These are phyloP conservation scores for Lithobius niger DNA, from an alignment of 1,140 invertebrate genomes.

Conservation along the genomic window DNA sequence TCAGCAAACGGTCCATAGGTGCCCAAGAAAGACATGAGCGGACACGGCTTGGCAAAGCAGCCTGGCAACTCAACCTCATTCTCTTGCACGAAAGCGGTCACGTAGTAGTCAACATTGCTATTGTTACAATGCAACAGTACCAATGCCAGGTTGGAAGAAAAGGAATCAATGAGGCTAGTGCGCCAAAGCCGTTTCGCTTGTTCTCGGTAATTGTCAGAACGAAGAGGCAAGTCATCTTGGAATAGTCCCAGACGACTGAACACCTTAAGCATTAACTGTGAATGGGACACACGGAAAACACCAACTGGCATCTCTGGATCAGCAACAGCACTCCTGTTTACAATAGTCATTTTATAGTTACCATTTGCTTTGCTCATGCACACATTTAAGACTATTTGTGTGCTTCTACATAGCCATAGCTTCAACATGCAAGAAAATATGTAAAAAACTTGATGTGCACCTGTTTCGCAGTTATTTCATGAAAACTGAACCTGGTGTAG, in stretches of 20 bases:
- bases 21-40: too few relatives aligned
- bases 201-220: constrained; percentile 40
- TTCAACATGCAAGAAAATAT: too few relatives aligned
- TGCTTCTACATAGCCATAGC: too few relatives aligned
- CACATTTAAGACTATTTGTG: too few relatives aligned
- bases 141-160: constrained; percentile 73
- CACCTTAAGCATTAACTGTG: constrained; percentile 67
- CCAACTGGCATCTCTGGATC: too few relatives aligned
- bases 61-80: neutral
- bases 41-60: neutral
- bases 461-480: too few relatives aligned
- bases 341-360: too few relatives aligned
- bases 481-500: too few relatives aligned
- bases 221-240: constrained; percentile 47
- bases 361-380: too few relatives aligned
- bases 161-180: constrained; percentile 58
- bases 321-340: too few relatives aligned
- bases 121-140: constrained; percentile 39
- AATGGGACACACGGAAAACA: constrained; percentile 70
- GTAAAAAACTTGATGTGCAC: too few relatives aligned
- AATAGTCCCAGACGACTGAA: constrained; percentile 59
- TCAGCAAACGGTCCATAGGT: too few relatives aligned
- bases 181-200: constrained; percentile 51
- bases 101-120: neutral
- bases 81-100: neutral